Percentiles rank a stretch among this genome's conserved stretches.
Evolutionary conservation across 1,140 invertebrate genomes (phyloP).

Genomic region (Aphis gossypii): DNA sequence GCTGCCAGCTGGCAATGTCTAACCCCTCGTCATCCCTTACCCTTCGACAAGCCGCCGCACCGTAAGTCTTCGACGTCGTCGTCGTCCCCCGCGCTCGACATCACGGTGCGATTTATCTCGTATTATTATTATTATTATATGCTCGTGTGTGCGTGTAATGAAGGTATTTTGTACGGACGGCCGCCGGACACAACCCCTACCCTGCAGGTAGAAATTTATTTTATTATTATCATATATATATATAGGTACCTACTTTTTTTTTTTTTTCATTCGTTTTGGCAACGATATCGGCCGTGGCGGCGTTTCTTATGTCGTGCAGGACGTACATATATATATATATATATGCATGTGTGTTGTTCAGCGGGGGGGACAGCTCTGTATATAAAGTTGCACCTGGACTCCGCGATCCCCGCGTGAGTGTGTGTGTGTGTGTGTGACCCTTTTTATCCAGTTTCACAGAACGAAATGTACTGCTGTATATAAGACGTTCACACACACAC

Average conservation of each 20-base stretch:
- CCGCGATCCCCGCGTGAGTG: background rate
- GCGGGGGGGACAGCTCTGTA: constrained; percentile 13
- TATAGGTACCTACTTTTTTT: background rate
- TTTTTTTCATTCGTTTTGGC: constrained; percentile 13
- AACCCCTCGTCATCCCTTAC: constrained; percentile 13
- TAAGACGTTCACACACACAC: background rate
- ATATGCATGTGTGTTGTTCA: background rate
- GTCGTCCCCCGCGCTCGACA: background rate
- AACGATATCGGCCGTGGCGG: constrained; percentile 14
- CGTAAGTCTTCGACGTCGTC: background rate
- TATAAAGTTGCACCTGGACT: constrained; percentile 49
- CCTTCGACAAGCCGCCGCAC: background rate
- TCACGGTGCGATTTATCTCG: background rate
- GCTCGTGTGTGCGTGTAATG: constrained; percentile 28
- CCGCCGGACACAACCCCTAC: constrained; percentile 52
- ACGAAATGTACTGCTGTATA: constrained; percentile 33
- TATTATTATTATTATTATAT: background rate
- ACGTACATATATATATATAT: background rate
- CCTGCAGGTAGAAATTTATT: constrained; percentile 28
- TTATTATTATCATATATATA: background rate
- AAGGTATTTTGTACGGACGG: constrained; percentile 48
- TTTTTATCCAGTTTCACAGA: constrained; percentile 48
- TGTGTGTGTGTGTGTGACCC: constrained; percentile 35
- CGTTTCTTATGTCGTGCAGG: constrained; percentile 18
- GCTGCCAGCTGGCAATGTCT: constrained; percentile 33